Evolutionary conservation across 2,888 invertebrate species (phyloP).

Genomic region (Choristoneura rosaceana): DNA sequence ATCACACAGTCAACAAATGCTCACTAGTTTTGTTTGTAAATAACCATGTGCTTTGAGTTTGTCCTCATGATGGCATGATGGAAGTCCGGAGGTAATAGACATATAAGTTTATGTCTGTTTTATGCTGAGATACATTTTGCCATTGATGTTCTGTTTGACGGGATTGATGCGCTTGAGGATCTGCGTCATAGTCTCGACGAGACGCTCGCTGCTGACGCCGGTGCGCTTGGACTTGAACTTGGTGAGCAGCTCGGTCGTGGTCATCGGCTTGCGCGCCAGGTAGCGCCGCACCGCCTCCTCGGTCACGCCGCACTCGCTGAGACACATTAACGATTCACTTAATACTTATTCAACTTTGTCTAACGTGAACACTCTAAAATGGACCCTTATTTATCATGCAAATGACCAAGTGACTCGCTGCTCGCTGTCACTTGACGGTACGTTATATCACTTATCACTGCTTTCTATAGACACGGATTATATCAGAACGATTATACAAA

Average conservation of each 20-base stretch:
- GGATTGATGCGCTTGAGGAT: slow-evolving; percentile 98
- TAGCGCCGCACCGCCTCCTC: slow-evolving; percentile 98
- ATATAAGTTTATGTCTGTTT: slow-evolving; percentile 76
- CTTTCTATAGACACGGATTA: too few species aligned
- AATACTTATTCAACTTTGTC: background rate
- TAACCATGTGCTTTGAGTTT: background rate
- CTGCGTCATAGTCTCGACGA: slow-evolving; percentile 97
- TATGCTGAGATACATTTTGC: slow-evolving; percentile 97
- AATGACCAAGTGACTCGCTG: too few species aligned
- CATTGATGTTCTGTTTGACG: slow-evolving; percentile 95
- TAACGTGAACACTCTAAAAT: too few species aligned
- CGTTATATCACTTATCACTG: too few species aligned
- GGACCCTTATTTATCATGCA: too few species aligned
- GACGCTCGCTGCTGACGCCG: slow-evolving; percentile 94
- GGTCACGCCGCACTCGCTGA: slow-evolving; percentile 94
- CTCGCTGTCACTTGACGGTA: too few species aligned
- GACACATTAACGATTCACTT: background rate
- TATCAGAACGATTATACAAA: too few species aligned
- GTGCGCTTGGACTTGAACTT: slow-evolving; percentile 98
- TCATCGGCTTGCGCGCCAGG: slow-evolving; percentile 98
- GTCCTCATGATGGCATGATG: background rate
- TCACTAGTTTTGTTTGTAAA: background rate
- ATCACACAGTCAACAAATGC: too few species aligned
- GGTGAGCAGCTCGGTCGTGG: slow-evolving; percentile 96
- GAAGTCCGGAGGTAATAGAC: background rate